Evolutionary conservation across 1,140 invertebrate genomes (phyloP), one percentile per base, ranked within the genome.

Genomic region (Musca domestica): DNA sequence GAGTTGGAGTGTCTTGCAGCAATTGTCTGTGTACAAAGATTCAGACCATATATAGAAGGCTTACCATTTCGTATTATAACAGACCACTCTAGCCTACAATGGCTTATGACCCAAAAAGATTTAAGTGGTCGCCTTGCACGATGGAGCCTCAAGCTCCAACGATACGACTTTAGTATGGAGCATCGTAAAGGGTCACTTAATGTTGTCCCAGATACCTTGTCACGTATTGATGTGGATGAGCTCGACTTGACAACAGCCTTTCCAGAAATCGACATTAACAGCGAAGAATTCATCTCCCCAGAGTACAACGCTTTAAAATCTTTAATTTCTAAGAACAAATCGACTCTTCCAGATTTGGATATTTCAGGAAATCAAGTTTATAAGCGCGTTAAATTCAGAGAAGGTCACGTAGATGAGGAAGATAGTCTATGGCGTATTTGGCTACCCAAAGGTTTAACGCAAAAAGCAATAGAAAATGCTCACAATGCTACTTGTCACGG

Each of bases 51-150:
- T 22, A 27, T 65, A 10, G 68, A 69, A 49, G 19, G 25, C 2
- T 27, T 56, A 19, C 27, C n/a, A 0, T 69, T 69, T 47, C 65
- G 19, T 1, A 20, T 69, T 22, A 66, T 66, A 1, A 63, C 68
- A 14, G 64, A 69, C 25, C 63, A 69, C 41, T 41, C 64, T 0
- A 66, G 34, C 17, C 41, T 69, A 0, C 15, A 49, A 25, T 74
- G 70, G 74, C 54, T 75, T 4, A 52, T 68, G 48, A 67, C 69
- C 5, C 47, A 71, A 9, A 69, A 72, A 22, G 71, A 71, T 56
- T 71, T 73, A 2, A 70, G 48, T 9, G 74, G 74, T 20, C 64
- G 72, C 46, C 54, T 30, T 30, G 27, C 9, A 30, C 3, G 27
- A 9, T 30, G 27, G 27, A 76, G 9, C 2, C 17, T 67, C 1